phyloP scores from a whole-genome alignment of 2,797 vertebrate species.

The Ptychobarbus kaznakovi region DNA sequence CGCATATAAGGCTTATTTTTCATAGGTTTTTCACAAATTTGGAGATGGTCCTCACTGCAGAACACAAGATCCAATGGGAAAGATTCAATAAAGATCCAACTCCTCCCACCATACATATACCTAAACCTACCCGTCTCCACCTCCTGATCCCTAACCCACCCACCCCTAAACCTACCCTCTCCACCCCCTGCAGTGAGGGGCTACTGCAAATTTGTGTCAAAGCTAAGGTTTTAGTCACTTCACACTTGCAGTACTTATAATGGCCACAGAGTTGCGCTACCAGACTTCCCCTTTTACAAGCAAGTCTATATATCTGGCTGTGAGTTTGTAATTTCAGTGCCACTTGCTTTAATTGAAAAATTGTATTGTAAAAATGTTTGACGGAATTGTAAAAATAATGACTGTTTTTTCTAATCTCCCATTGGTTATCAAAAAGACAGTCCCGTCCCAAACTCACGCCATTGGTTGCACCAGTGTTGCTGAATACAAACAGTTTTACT shows the following conservation, averaged over 20 bases:
- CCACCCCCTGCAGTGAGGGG: too few relatives aligned
- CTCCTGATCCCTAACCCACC: too few relatives aligned
- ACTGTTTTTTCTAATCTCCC: background rate
- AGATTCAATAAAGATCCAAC: too few relatives aligned
- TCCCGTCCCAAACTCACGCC: background rate
- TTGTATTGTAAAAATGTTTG: background rate
- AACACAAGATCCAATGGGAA: too few relatives aligned
- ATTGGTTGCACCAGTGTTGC: background rate
- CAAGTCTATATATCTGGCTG: background rate
- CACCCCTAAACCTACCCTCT: too few relatives aligned
- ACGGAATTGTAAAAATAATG: background rate
- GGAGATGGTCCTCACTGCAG: too few relatives aligned
- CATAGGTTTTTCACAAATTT: background rate
- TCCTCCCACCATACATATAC: too few relatives aligned
- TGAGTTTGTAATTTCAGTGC: background rate
- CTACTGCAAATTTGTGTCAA: background rate
- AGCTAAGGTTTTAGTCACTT: background rate
- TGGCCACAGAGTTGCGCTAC: constrained; percentile 51
- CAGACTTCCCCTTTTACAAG: background rate
- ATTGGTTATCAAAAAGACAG: background rate
- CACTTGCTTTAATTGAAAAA: background rate
- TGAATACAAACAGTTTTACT: background rate
- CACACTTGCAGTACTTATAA: constrained; percentile 36
- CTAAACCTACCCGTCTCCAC: too few relatives aligned
- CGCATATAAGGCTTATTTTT: background rate